Base-by-base conservation (phyloP, 2,888 invertebrate species). In the Nesidiocoris tenuis region DNA sequence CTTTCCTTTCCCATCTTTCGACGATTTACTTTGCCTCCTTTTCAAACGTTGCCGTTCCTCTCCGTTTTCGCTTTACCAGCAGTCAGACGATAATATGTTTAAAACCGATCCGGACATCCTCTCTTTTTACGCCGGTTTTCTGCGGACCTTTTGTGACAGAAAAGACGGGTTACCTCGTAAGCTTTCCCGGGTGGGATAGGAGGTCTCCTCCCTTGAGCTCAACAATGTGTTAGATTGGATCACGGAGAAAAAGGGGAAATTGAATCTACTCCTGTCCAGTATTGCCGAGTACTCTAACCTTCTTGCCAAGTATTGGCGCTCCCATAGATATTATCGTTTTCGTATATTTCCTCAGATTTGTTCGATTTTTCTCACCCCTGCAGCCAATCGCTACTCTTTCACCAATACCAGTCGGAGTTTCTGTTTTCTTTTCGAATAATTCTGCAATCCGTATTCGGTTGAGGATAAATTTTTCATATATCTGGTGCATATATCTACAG, bases 161-260 rank as follows among this genome's bases (percentile, higher is more conserved):
- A 56, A 21, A 12, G 68, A 57, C 24, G 68, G 54, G 21, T 18
- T 39, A 39, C 39, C 39, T 39, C 39, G 54, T n/a, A 39, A 18
- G 25, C 24, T 24, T 17, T 7, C 16, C 16, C 1, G 24, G n/a
- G 39, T 2, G 56, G 56, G 19, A 25, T 56, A 19, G 22, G 63
- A 63, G 7, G 19, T 2, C 9, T 19, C 17, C 24, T 17, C 59
- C 17, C 23, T 12, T 12, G 25, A 59, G 39, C 70, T 57, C 59
- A 59, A 70, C 70, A 70, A 70, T 70, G 70, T 70, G 70, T 70
- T 70, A 70, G 70, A 70, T 70, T 70, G 70, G 70, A 70, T 70
- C 70, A 25, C n/a, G 59, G 23, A 59, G 57, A 25, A 70, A 39
- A 39, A 39, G 12, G 59, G 70, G 70, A 70, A 70, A 70, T 70